Evolutionary conservation across 1,140 invertebrate species (phyloP).

Genomic region (Zaprionus ornatus): DNA sequence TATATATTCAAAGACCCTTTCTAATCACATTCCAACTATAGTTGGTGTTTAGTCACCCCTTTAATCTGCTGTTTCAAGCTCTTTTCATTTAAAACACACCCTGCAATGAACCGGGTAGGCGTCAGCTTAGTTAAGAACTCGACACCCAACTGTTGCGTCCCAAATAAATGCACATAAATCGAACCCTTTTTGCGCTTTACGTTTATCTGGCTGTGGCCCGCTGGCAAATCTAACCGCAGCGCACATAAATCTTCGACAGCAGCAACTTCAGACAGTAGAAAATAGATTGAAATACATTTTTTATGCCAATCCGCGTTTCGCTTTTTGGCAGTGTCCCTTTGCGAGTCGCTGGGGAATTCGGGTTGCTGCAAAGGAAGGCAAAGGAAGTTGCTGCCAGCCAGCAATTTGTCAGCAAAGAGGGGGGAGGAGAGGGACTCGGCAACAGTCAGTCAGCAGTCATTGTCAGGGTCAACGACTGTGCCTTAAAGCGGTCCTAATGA

Average conservation of each 20-base stretch:
- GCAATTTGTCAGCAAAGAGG: constrained; percentile 67
- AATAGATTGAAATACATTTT: constrained; percentile 80
- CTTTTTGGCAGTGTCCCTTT: constrained; percentile 21
- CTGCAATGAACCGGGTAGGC: neutral
- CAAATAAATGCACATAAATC: constrained; percentile 43
- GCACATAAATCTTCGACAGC: constrained; percentile 63
- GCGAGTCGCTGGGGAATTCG: constrained; percentile 46
- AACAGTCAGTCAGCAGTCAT: constrained; percentile 19
- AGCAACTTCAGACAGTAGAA: constrained; percentile 51
- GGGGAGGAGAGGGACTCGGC: neutral
- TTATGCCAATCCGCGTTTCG: constrained; percentile 47
- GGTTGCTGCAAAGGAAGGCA: neutral
- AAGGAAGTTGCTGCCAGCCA: constrained; percentile 33
- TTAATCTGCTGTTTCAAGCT: neutral
- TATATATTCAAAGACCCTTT: neutral
- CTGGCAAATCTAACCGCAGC: constrained; percentile 63
- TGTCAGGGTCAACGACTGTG: constrained; percentile 34
- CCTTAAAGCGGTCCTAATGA: constrained; percentile 70
- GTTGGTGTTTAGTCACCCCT: neutral
- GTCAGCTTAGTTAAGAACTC: neutral
- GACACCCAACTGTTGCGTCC: constrained; percentile 60
- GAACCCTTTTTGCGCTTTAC: constrained; percentile 54
- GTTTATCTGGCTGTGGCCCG: constrained; percentile 6
- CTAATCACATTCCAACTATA: neutral
- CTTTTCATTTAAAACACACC: neutral